These are phyloP conservation scores for Gallinago solitaria DNA, from an alignment of 2,797 vertebrate species.

Conservation along the genomic window DNA sequence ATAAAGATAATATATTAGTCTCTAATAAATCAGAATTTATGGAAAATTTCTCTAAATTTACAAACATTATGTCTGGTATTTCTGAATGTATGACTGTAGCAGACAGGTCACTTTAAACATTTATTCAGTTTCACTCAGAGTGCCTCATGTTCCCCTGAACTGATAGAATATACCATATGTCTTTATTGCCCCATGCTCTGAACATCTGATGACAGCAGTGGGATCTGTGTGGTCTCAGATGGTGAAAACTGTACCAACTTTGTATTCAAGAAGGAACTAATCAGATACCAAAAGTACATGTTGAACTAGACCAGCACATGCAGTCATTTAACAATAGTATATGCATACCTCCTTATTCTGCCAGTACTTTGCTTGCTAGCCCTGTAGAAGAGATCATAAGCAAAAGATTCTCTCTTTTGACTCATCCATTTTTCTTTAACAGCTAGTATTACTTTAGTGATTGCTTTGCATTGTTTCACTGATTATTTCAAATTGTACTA, in stretches of 20 bases:
- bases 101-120: neutral
- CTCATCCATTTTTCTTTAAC: neutral
- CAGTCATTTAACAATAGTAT: neutral
- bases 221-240: neutral
- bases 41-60: neutral
- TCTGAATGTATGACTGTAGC: neutral
- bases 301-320: constrained; percentile 3
- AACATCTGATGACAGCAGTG: neutral
- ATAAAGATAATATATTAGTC: neutral
- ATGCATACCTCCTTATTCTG: neutral
- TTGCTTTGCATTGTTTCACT: neutral
- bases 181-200: neutral
- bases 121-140: neutral
- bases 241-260: neutral
- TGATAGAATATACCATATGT: neutral
- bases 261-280: constrained; percentile 12
- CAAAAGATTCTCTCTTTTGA: neutral
- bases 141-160: neutral
- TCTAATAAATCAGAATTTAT: neutral
- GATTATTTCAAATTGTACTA: neutral
- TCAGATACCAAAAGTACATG: neutral
- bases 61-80: neutral
- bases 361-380: neutral
- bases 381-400: neutral
- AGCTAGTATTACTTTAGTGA: neutral